phyloP scores from a whole-genome alignment of 2,797 vertebrate genomes.

The Knipowitschia caucasica region DNA sequence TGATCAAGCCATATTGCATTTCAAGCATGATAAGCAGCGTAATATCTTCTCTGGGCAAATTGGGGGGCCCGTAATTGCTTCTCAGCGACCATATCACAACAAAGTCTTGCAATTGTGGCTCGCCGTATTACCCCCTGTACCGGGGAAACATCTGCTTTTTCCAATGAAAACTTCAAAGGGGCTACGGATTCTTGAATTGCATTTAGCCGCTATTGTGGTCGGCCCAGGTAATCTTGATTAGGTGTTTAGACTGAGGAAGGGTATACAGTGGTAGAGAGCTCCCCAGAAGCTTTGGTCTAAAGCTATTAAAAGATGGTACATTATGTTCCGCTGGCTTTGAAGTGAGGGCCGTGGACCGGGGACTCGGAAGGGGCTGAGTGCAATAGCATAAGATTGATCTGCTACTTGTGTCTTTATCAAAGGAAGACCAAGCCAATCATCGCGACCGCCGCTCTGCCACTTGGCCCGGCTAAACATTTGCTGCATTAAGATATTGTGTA shows the following conservation, averaged over 20 bases:
- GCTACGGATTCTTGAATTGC: constrained; percentile 94
- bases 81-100: constrained; percentile 92
- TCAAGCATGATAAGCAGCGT: constrained; percentile 97
- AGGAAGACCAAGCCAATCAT: constrained; percentile 81
- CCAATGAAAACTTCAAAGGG: constrained; percentile 97
- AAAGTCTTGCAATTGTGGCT: constrained; percentile 95
- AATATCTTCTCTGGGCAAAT: constrained; percentile 98
- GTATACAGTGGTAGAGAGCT: constrained; percentile 89
- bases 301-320: constrained; percentile 99
- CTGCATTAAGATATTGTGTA: constrained; percentile 78
- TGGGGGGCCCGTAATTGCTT: constrained; percentile 95
- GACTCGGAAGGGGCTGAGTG: constrained; percentile 84
- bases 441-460: constrained; percentile 70
- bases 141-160: constrained; percentile 93
- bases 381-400: constrained; percentile 89
- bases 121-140: constrained; percentile 92
- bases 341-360: constrained; percentile 92
- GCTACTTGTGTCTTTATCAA: constrained; percentile 87
- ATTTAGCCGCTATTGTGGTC: constrained; percentile 99
- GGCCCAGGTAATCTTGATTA: constrained; percentile 96
- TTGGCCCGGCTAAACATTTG: constrained; percentile 75
- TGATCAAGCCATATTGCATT: constrained; percentile 94
- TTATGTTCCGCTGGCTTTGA: constrained; percentile 99
- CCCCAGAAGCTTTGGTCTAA: constrained; percentile 94
- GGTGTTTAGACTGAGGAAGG: constrained; percentile 99